Base-by-base conservation (phyloP, 2,113 vertebrate species). In the Pantherophis guttatus region DNA sequence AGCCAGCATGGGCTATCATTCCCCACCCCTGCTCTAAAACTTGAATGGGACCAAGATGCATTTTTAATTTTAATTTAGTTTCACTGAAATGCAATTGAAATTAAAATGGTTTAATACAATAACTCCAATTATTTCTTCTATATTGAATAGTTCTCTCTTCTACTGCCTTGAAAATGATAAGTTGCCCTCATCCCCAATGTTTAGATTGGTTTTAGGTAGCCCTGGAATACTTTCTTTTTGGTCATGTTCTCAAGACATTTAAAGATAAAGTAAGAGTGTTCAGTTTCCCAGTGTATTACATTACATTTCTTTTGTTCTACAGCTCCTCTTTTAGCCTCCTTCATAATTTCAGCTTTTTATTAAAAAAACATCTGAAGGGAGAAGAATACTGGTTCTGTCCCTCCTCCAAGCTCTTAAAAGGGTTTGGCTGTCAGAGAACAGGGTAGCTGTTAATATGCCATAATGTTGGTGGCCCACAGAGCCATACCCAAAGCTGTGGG, bases 281-380 rank as follows among this genome's bases (percentile, higher is more conserved):
- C 81, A 81, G 21, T 2, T 90, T n/a, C 15, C 92, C 9, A 48
- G 50, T 92, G 23, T 86, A 17, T 89, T 81, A 62, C 19, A 52
- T 12, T 94, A 75, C 0, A 58, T 48, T 75, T 33, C 1, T 39
- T 39, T 39, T 19, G 90, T 92, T 92, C 92, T 52, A 87, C 88
- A 33, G 81, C 17, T 70, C 13, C 13, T 3, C 13, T 70, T 33
- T 50, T 52, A 89, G 33, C 17, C 48, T 26, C 44, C 57, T 92
- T 62, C 81, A 92, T 94, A 90, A 90, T 94, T 87, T 52, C 81
- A 50, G 21, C 81, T 90, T 52, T 58, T 33, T 21, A 94, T 94
- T 92, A 92, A 92, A 48, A 48, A 92, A 90, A 52, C 88, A 33
- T 92, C 33, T 70, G 93, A 90, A 87, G 70, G 26, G 81, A 58